Conservation (phyloP, 92 coral and sea anemone genomes). For the Palythoa caribaeorum region DNA sequence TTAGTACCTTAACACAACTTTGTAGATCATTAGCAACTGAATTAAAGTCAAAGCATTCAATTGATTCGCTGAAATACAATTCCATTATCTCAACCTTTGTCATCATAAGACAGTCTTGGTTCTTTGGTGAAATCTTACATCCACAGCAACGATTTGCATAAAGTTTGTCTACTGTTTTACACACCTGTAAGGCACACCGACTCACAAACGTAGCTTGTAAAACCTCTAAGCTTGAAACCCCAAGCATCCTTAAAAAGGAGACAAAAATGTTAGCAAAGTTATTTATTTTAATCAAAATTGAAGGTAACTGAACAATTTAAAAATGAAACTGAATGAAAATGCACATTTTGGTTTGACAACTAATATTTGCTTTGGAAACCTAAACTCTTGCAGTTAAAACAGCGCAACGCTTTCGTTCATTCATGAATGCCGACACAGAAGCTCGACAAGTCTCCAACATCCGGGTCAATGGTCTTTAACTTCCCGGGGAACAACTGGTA, state of each 20-base stretch:
- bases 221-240: background rate
- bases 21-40: background rate
- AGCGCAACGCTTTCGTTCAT: too few species aligned
- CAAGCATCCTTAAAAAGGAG: background rate
- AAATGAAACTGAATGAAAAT: too few species aligned
- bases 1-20: background rate
- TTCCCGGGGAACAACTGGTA: too few species aligned
- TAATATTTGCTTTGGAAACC: too few species aligned
- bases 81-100: constrained; percentile 23
- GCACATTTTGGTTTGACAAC: too few species aligned
- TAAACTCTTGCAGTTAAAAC: too few species aligned
- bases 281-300: too few species aligned
- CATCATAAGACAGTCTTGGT: constrained; percentile 14
- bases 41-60: background rate
- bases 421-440: too few species aligned
- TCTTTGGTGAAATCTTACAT: background rate
- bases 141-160: constrained; percentile 31
- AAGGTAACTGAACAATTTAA: too few species aligned
- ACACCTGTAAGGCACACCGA: constrained; percentile 35
- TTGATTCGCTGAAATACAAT: constrained; percentile 11
- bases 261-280: too few species aligned
- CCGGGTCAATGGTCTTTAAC: too few species aligned
- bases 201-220: constrained; percentile 9
- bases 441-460: too few species aligned
- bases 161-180: background rate